A percentile compares a stretch with the other conserved stretches of the same genome.
These are phyloP conservation scores for Drosophila bipectinata DNA, from an alignment of 1,140 invertebrate species.

Conservation along the genomic window DNA sequence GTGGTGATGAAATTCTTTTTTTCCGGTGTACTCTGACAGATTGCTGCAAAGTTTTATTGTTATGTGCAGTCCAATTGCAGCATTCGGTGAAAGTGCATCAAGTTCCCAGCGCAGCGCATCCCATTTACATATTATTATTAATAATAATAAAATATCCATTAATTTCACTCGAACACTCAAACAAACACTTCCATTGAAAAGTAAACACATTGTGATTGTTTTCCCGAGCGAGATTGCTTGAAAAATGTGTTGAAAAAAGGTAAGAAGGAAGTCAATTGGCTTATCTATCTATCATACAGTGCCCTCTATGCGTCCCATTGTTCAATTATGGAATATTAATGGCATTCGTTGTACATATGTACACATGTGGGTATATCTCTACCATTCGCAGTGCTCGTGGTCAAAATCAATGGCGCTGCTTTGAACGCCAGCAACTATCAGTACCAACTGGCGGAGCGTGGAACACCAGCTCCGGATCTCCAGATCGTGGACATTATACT, in stretches of 20 bases:
- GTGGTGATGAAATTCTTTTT: not conserved
- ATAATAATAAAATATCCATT: conserved; percentile 1
- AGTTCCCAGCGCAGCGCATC: conserved; percentile 1
- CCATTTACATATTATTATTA: not conserved
- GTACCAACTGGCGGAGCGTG: conserved; percentile 23
- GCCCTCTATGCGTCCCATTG: conserved; percentile 41
- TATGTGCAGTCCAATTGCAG: conserved; percentile 26
- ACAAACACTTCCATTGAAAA: not conserved
- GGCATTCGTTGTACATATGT: conserved; percentile 4
- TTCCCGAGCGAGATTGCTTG: conserved; percentile 2
- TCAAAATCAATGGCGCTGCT: conserved; percentile 55
- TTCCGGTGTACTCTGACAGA: not conserved
- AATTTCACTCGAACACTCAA: not conserved
- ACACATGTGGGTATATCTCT: conserved; percentile 4
- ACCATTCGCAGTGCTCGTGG: conserved; percentile 46
- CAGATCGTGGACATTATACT: conserved; percentile 24
- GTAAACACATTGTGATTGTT: conserved; percentile 23
- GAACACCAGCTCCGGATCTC: conserved; percentile 7
- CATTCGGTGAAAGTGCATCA: conserved; percentile 34
- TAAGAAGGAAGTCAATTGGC: conserved; percentile 26
- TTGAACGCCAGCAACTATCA: conserved; percentile 56
- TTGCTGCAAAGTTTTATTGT: conserved; percentile 13
- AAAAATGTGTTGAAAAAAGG: conserved; percentile 19
- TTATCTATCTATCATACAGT: conserved; percentile 34
- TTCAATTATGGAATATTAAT: conserved; percentile 50